A percentile compares a stretch with the other conserved stretches of the same genome.
phyloP scores from a whole-genome alignment of 2,113 vertebrate species.

The Paramormyrops kingsleyae region DNA sequence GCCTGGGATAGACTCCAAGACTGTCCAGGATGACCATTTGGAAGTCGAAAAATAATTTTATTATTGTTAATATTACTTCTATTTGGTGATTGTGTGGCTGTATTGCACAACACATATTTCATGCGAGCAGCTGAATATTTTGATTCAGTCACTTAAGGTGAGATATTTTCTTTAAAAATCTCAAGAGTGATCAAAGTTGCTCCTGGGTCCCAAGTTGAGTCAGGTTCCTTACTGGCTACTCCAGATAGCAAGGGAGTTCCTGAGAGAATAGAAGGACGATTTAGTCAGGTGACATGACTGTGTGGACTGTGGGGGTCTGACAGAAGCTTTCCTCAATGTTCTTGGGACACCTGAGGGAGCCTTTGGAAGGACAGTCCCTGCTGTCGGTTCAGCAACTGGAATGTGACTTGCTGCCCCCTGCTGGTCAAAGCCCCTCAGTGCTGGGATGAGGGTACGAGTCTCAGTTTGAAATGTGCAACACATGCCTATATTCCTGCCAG shows the following conservation, averaged over 20 bases:
- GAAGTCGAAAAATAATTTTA: not conserved
- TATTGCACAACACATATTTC: not conserved
- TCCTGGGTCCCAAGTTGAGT: not conserved
- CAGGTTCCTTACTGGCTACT: not conserved
- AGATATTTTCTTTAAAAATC: not conserved
- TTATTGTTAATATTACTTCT: not conserved
- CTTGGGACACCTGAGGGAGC: not conserved
- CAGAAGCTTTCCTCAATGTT: not conserved
- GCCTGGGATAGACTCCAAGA: not conserved
- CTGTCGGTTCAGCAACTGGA: not conserved
- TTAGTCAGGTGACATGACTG: not conserved
- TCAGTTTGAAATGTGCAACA: not conserved
- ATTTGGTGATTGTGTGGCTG: not conserved
- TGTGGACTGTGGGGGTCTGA: not conserved
- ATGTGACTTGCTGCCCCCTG: not conserved
- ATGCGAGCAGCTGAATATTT: not conserved
- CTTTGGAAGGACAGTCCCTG: not conserved
- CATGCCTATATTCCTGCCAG: not conserved
- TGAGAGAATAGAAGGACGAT: not conserved
- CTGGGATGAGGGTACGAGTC: not conserved
- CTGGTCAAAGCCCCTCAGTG: not conserved
- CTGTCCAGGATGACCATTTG: not conserved
- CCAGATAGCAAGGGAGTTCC: not conserved
- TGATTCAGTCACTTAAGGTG: not conserved
- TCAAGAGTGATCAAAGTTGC: not conserved